Conservation (phyloP, 2,888 invertebrate species). For the Xestia c-nigrum region DNA sequence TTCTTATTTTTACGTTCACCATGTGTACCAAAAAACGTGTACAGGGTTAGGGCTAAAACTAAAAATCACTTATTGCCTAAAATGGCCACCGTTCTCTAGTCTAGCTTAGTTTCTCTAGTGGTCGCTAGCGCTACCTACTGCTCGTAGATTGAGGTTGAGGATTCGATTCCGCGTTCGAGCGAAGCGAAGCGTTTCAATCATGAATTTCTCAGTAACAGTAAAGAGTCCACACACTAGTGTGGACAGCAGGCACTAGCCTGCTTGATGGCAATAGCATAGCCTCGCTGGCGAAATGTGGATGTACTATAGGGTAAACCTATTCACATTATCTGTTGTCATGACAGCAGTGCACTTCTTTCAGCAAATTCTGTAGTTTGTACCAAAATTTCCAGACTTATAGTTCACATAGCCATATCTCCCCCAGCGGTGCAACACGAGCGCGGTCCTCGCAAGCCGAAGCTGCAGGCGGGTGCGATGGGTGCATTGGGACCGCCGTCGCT, state of each 20-base stretch:
- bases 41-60: too few species aligned
- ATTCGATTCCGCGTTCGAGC: neutral
- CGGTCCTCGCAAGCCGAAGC: slow-evolving; percentile 98
- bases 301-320: neutral
- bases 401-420: slow-evolving; percentile 34
- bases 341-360: neutral
- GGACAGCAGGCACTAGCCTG: too few species aligned
- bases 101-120: neutral
- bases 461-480: slow-evolving; percentile 90
- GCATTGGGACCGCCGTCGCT: slow-evolving; percentile 80
- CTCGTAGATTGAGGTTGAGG: neutral
- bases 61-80: neutral
- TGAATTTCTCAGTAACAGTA: neutral
- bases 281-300: neutral
- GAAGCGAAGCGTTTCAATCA: neutral
- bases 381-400: slow-evolving; percentile 21
- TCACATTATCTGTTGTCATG: neutral
- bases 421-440: slow-evolving; percentile 99
- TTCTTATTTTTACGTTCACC: neutral
- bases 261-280: neutral
- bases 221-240: neutral
- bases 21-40: too few species aligned
- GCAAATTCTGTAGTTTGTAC: neutral
- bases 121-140: neutral
- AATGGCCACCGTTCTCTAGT: neutral